These are phyloP conservation scores for Drosophila kurseongensis DNA, from an alignment of 1,140 invertebrate species.

Conservation along the genomic window DNA sequence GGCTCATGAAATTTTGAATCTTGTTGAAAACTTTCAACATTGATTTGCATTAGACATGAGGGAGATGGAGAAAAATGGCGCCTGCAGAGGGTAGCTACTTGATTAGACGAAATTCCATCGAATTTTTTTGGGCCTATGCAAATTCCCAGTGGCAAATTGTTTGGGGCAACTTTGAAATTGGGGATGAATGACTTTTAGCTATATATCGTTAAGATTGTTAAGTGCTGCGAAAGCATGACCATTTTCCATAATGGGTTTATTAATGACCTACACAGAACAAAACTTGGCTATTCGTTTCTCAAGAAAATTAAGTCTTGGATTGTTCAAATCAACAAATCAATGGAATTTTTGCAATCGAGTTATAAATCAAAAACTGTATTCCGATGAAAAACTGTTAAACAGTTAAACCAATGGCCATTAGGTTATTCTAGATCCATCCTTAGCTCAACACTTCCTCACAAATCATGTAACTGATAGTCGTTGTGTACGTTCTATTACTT, in stretches of 20 bases:
- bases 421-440: neutral
- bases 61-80: neutral
- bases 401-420: no score
- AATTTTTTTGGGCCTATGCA: conserved; percentile 34
- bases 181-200: conserved; percentile 19
- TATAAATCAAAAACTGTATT: no score
- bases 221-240: conserved; percentile 5
- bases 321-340: no score
- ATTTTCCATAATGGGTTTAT: conserved; percentile 20
- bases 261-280: neutral
- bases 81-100: conserved; percentile 11
- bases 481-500: conserved; percentile 43
- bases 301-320: no score
- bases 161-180: conserved; percentile 9
- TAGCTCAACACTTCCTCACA: neutral
- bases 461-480: conserved; percentile 26
- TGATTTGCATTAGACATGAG: conserved; percentile 51
- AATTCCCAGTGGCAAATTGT: conserved; percentile 25
- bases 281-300: no score
- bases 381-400: no score
- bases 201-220: conserved; percentile 20
- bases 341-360: no score
- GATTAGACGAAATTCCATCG: conserved; percentile 41
- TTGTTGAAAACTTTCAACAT: conserved; percentile 51
- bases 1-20: conserved; percentile 53